These are phyloP conservation scores for Dryococelus australis DNA, from an alignment of 2,888 invertebrate genomes.

Conservation along the genomic window DNA sequence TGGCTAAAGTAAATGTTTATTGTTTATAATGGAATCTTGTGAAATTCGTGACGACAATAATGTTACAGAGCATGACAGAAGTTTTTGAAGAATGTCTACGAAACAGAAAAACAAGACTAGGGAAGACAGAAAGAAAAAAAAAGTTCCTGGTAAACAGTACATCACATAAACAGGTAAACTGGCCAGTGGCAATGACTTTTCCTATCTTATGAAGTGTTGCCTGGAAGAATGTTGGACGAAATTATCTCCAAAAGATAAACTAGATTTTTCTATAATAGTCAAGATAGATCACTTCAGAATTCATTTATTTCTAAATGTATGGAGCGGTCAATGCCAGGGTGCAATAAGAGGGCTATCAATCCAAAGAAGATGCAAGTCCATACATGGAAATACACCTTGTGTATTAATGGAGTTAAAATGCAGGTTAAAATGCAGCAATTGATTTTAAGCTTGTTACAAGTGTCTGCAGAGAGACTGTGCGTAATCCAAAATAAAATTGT, in stretches of 20 bases:
- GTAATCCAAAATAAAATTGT: neutral
- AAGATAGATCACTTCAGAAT: constrained; percentile 11
- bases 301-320: neutral
- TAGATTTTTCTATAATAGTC: neutral
- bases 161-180: neutral
- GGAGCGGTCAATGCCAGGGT: neutral
- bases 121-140: constrained; percentile 22
- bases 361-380: neutral
- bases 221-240: constrained; percentile 7
- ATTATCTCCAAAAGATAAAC: neutral
- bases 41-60: neutral
- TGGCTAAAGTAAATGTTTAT: neutral
- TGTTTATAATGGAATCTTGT: constrained; percentile 1
- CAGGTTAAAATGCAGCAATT: constrained; percentile 12
- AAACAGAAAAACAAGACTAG: neutral
- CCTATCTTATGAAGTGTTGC: neutral
- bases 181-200: neutral
- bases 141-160: neutral
- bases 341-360: neutral
- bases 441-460: neutral
- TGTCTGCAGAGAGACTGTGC: neutral
- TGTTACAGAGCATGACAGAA: neutral
- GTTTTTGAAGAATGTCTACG: neutral
- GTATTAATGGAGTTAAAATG: constrained; percentile 13
- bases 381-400: neutral